Conservation (phyloP, 2,888 invertebrate genomes). For the Erynnis tages region DNA sequence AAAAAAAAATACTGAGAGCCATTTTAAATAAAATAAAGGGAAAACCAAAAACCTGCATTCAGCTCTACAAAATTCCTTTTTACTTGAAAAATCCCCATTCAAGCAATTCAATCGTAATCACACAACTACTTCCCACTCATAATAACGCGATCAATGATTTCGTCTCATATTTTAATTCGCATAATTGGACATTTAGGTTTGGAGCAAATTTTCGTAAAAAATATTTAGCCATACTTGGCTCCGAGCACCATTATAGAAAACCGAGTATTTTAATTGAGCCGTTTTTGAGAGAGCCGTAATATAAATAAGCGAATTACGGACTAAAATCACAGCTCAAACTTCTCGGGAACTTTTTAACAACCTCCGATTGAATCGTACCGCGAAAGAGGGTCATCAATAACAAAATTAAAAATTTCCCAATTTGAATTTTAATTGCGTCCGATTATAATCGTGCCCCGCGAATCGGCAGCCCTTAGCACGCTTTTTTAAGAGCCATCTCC, state of each 20-base stretch:
- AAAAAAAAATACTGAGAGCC: too few species aligned
- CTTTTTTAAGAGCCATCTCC: slow-evolving; percentile 59
- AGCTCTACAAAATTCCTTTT: not conserved
- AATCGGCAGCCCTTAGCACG: slow-evolving; percentile 60
- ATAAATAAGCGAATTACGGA: slow-evolving; percentile 63
- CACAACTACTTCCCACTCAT: slow-evolving; percentile 1
- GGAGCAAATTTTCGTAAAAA: slow-evolving; percentile 24
- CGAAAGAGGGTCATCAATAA: slow-evolving; percentile 76
- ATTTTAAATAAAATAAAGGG: too few species aligned
- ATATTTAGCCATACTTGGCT: slow-evolving; percentile 26
- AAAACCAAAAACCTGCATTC: not conserved
- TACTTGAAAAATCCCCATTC: not conserved
- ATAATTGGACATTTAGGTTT: slow-evolving; percentile 24
- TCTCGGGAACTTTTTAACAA: slow-evolving; percentile 68
- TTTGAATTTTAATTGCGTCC: slow-evolving; percentile 80
- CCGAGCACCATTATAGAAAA: slow-evolving; percentile 23
- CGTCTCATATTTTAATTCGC: slow-evolving; percentile 21
- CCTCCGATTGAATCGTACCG: slow-evolving; percentile 62
- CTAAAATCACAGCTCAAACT: slow-evolving; percentile 54
- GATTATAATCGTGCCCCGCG: slow-evolving; percentile 76
- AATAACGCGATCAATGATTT: slow-evolving; percentile 19
- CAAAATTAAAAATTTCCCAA: slow-evolving; percentile 79
- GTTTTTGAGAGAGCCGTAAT: slow-evolving; percentile 25
- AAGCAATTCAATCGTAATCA: slow-evolving; percentile 1
- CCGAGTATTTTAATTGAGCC: slow-evolving; percentile 28